These are phyloP conservation scores for Euthynnus affinis DNA, from an alignment of 2,797 vertebrate species.

Conservation along the genomic window DNA sequence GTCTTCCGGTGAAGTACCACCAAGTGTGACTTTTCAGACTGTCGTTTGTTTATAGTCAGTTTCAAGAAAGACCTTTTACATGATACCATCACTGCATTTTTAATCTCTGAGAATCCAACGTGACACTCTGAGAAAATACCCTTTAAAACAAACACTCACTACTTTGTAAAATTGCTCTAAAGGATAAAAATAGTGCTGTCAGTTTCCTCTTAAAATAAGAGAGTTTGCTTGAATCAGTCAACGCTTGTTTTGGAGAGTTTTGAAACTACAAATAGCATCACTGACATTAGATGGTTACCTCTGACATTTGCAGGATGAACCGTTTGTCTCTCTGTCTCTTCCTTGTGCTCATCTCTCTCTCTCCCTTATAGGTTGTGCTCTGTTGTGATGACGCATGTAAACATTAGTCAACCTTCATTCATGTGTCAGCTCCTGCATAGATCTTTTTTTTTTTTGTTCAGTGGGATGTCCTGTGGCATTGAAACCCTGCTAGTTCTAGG, in stretches of 20 bases:
- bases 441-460: not conserved
- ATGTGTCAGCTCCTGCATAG: constrained; percentile 29
- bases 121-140: constrained; percentile 3
- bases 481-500: not conserved
- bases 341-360: not conserved
- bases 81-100: not conserved
- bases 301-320: constrained; percentile 74
- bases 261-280: constrained; percentile 49
- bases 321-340: constrained; percentile 45
- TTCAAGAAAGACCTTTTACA: not conserved
- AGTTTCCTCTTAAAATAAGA: constrained; percentile 16
- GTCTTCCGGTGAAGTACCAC: too few relatives aligned
- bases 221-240: constrained; percentile 13
- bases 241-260: constrained; percentile 13
- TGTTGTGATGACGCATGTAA: constrained; percentile 40
- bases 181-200: constrained; percentile 15
- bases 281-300: constrained; percentile 60
- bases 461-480: constrained; percentile 18
- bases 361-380: not conserved
- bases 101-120: not conserved
- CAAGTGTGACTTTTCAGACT: too few relatives aligned
- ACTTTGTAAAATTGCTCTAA: not conserved
- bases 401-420: constrained; percentile 33
- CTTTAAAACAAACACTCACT: not conserved
- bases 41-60: too few relatives aligned